Percentiles rank a stretch among this genome's conserved stretches.
Conservation (phyloP, 2,113 vertebrate species). For the Himantopus leucocephalus region DNA sequence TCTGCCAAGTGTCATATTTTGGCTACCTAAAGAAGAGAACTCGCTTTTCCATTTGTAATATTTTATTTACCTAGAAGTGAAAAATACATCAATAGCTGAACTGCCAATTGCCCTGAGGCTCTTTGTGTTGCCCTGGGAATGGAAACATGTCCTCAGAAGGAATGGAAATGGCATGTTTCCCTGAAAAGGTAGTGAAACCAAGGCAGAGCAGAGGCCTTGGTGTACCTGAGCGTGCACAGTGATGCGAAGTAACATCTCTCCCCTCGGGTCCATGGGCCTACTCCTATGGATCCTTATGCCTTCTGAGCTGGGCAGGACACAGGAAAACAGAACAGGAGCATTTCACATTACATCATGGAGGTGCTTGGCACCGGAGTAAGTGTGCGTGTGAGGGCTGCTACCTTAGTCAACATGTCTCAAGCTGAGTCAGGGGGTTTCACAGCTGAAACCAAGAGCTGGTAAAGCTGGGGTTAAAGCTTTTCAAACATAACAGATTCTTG, state of each 20-base stretch:
- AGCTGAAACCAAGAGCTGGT: neutral
- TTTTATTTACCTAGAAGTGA: neutral
- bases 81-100: neutral
- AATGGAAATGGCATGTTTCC: neutral
- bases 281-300: neutral
- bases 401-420: neutral
- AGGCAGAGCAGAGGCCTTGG: neutral
- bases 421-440: neutral
- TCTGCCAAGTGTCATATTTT: neutral
- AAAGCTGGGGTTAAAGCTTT: neutral
- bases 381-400: neutral
- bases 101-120: neutral
- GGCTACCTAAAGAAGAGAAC: neutral
- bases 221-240: neutral
- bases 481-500: neutral
- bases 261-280: no score
- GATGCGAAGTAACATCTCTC: neutral
- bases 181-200: neutral
- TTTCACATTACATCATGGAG: neutral
- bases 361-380: neutral
- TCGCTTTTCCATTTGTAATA: neutral
- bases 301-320: neutral
- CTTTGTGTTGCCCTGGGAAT: neutral
- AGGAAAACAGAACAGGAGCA: neutral
- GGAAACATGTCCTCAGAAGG: neutral